These are phyloP conservation scores for Drosophila quadrilineata DNA, from an alignment of 1,140 invertebrate species.

Conservation along the genomic window DNA sequence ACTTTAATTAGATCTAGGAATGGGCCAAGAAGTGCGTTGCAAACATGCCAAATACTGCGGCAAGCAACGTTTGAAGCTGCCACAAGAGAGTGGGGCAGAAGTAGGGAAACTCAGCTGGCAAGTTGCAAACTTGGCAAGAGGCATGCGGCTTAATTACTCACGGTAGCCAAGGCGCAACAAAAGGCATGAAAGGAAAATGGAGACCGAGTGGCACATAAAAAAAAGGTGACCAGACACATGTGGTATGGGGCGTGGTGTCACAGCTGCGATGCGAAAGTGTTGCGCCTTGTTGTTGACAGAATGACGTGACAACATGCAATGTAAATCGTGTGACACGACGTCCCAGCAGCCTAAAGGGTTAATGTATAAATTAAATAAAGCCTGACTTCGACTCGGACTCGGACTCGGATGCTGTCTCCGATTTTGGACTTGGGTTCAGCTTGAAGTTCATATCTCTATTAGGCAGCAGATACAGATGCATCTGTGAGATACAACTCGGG, in stretches of 20 bases:
- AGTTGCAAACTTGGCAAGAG: constrained; percentile 26
- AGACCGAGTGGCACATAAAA: not conserved
- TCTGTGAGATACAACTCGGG: constrained; percentile 25
- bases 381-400: constrained; percentile 26
- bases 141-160: constrained; percentile 73
- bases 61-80: constrained; percentile 49
- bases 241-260: constrained; percentile 2
- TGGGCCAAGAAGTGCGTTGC: constrained; percentile 19
- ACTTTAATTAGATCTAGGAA: constrained; percentile 63
- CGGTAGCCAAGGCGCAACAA: constrained; percentile 48
- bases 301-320: constrained; percentile 79
- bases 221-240: not conserved
- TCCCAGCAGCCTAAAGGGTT: constrained; percentile 52
- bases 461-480: constrained; percentile 23
- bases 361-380: constrained; percentile 75
- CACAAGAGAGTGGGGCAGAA: not conserved
- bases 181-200: constrained; percentile 13
- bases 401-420: not conserved
- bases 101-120: not conserved
- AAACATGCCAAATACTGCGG: no score
- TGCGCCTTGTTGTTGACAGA: constrained; percentile 69
- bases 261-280: no score
- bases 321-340: constrained; percentile 75
- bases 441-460: constrained; percentile 58
- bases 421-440: not conserved